Conservation (phyloP, 2,797 vertebrate species). For the Propithecus perrieri region DNA sequence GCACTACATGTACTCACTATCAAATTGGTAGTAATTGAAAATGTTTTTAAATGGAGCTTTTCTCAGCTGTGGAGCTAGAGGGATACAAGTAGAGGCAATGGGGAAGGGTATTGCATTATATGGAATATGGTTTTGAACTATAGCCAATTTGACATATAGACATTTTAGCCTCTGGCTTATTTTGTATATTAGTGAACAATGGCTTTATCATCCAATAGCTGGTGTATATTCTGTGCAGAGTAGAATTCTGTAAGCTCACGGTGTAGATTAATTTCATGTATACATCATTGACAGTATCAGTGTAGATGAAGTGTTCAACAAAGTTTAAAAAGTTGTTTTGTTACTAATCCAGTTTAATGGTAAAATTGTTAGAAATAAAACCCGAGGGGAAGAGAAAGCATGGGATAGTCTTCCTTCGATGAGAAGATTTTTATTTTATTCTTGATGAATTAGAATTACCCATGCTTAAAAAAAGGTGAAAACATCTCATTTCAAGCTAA, state of each 20-base stretch:
- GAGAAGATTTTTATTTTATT: constrained; percentile 4
- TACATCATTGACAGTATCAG: constrained; percentile 40
- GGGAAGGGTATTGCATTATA: not conserved
- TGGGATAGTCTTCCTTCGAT: not conserved
- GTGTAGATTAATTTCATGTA: constrained; percentile 3
- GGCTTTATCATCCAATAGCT: not conserved
- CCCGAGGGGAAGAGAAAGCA: not conserved
- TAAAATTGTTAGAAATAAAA: constrained; percentile 44
- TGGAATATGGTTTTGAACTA: constrained; percentile 4
- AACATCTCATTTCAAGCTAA: not conserved
- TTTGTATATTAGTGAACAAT: not conserved
- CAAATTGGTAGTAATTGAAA: not conserved
- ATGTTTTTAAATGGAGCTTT: constrained; percentile 24
- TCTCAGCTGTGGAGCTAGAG: not conserved
- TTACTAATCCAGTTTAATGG: not conserved
- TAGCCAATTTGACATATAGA: not conserved
- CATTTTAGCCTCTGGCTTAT: constrained; percentile 8
- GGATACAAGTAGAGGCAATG: not conserved
- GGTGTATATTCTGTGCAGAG: not conserved
- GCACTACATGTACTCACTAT: too few relatives aligned
- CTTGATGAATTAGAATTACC: not conserved
- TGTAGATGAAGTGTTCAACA: constrained; percentile 41
- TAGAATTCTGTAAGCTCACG: not conserved
- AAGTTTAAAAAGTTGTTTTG: constrained; percentile 39
- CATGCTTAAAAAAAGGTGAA: constrained; percentile 11